These are phyloP conservation scores for Hypanus sabinus DNA, from an alignment of 2,113 vertebrate species.

Conservation along the genomic window DNA sequence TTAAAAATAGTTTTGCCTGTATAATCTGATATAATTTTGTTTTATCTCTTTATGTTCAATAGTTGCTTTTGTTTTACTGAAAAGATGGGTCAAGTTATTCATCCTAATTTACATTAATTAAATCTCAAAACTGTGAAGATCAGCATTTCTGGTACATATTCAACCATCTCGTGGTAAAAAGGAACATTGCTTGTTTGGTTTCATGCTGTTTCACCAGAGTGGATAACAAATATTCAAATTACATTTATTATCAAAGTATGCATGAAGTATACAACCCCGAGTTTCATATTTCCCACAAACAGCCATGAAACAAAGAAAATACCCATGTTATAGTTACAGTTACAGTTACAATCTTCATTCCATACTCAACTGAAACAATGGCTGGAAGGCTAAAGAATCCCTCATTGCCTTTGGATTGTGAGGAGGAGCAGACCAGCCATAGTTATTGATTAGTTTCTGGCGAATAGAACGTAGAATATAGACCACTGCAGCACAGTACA, in stretches of 20 bases:
- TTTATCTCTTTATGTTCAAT: background rate
- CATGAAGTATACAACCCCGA: no score
- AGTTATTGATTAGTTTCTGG: background rate
- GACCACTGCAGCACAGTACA: no score
- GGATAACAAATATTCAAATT: no score
- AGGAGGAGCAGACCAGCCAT: background rate
- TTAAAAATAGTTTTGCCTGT: background rate
- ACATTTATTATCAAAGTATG: no score
- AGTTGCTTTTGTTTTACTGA: background rate
- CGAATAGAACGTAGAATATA: background rate
- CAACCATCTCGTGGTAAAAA: background rate
- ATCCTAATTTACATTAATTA: background rate
- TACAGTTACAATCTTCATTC: background rate
- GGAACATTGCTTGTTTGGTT: background rate
- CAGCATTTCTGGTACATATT: background rate
- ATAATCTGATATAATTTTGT: background rate
- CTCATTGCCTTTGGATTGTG: background rate
- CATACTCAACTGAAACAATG: background rate
- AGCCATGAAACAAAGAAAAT: no score
- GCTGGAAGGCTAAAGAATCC: background rate
- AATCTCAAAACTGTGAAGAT: background rate
- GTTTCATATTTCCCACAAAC: no score
- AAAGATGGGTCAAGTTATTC: background rate
- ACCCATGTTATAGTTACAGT: background rate
- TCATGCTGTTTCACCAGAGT: background rate